Base-by-base conservation (phyloP, 2,797 vertebrate genomes). In the Gallirallus australis region DNA sequence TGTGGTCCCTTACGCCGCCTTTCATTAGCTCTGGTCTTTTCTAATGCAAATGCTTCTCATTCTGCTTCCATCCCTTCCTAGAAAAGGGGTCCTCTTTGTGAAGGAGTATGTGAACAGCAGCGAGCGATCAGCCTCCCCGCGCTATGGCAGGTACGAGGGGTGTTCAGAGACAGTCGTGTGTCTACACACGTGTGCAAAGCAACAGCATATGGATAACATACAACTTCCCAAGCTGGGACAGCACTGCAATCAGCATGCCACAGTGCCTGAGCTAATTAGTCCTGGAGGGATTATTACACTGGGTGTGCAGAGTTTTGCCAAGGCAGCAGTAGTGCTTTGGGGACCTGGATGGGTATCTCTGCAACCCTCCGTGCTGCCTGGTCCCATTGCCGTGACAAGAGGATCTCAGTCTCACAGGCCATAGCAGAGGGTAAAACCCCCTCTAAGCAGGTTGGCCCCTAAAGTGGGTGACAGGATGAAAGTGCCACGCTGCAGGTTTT, bases 71-170 rank as follows among this genome's bases (percentile, higher is more conserved):
- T 79, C 79, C 61, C 9, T 68, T 33, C 81, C 47, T 37, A 98
- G 98, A 82, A 98, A 96, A 97, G 98, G 96, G 72, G 69, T 98
- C 50, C 94, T 98, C 61, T 99, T 98, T 16, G 89, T 99, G 93
- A 99, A 99, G 97, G 98, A 99, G 80, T 99, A 99, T 3, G 92
- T 98, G 84, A 98, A 98, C 88, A 89, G 97, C 42, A 95, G 97
- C 1, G 98, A 97, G 54, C 28, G 87, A 6, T 96, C 98, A 18
- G 95, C 96, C 33, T 90, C 97, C 15, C 90, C 97, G 0, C 73
- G 47, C 76, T 81, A 88, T 4, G 68, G 94, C 95, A 97, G 98
- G 98, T 98, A 96, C 35, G 94, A 83, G 70, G 37, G 6, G 33
- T 2, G 39, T 3, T 25, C 64, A 7, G 63, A 69, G 71, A 12